Percentiles rank a stretch among this genome's conserved stretches.
phyloP scores from a whole-genome alignment of 1,140 invertebrate species.

The Drosophila bocki region DNA sequence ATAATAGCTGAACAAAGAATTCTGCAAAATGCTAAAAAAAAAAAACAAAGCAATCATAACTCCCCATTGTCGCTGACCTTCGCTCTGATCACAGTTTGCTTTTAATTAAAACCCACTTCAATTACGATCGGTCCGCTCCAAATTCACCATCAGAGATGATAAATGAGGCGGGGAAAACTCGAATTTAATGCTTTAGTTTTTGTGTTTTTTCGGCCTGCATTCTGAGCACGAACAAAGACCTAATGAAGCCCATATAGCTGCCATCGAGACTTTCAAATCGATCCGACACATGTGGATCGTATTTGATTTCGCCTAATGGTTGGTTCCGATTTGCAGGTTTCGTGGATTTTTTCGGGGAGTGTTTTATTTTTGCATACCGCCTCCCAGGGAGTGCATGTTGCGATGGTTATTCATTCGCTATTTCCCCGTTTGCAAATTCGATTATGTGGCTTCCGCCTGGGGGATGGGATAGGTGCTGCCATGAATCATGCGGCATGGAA shows the following conservation, averaged over 20 bases:
- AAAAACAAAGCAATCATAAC: conserved; percentile 65
- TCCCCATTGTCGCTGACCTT: conserved; percentile 65
- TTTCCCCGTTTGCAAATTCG: conserved; percentile 35
- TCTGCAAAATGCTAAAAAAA: conserved; percentile 51
- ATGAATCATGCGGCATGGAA: conserved; percentile 38
- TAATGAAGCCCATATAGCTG: conserved; percentile 34
- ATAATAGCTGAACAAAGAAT: conserved; percentile 47
- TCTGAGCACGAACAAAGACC: conserved; percentile 44
- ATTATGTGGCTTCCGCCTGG: conserved; percentile 33
- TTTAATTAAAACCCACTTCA: conserved; percentile 74
- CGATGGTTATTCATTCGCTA: conserved; percentile 20
- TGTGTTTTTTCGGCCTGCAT: conserved; percentile 31
- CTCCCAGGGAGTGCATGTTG: conserved; percentile 41
- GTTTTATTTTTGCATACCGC: conserved; percentile 45
- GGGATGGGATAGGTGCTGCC: conserved; percentile 22
- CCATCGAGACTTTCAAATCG: conserved; percentile 42
- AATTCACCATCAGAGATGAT: conserved; percentile 67
- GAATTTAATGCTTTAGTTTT: conserved; percentile 25
- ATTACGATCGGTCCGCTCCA: conserved; percentile 64
- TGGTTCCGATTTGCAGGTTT: conserved; percentile 43
- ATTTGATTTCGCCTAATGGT: conserved; percentile 36
- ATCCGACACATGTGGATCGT: conserved; percentile 29
- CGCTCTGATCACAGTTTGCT: conserved; percentile 47
- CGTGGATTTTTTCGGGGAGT: conserved; percentile 33
- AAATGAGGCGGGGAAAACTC: conserved; percentile 59